Conservation (phyloP, 2,113 vertebrate species). For the Paratilapia polleni region DNA sequence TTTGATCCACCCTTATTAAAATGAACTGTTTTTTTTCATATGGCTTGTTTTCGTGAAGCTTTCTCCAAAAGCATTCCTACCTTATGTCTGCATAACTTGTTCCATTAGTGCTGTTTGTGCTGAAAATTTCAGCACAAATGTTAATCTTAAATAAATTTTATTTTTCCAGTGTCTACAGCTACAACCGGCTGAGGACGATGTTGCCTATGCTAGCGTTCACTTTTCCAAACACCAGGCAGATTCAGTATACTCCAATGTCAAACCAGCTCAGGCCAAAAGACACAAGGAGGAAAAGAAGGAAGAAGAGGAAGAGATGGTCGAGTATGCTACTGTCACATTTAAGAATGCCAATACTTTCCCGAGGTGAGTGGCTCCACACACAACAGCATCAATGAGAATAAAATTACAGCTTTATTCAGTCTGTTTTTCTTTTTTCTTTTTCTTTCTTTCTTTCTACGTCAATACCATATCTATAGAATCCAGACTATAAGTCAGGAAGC, state of each 20-base stretch:
- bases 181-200: not conserved
- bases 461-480: no score
- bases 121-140: not conserved
- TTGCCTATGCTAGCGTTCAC: conserved; percentile 1
- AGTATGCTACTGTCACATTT: not conserved
- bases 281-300: not conserved
- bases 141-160: not conserved
- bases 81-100: not conserved
- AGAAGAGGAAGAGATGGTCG: not conserved
- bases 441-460: no score
- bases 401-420: not conserved
- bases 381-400: not conserved
- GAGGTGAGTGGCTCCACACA: not conserved
- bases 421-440: no score
- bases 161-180: not conserved
- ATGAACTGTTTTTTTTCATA: not conserved
- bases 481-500: no score
- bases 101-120: not conserved
- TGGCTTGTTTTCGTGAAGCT: fast-evolving
- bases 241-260: not conserved
- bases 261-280: not conserved
- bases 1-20: not conserved
- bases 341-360: no score
- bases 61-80: not conserved
- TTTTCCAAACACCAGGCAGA: not conserved